These are phyloP conservation scores for Zaprionus ornatus DNA, from an alignment of 1,140 invertebrate species.

Conservation along the genomic window DNA sequence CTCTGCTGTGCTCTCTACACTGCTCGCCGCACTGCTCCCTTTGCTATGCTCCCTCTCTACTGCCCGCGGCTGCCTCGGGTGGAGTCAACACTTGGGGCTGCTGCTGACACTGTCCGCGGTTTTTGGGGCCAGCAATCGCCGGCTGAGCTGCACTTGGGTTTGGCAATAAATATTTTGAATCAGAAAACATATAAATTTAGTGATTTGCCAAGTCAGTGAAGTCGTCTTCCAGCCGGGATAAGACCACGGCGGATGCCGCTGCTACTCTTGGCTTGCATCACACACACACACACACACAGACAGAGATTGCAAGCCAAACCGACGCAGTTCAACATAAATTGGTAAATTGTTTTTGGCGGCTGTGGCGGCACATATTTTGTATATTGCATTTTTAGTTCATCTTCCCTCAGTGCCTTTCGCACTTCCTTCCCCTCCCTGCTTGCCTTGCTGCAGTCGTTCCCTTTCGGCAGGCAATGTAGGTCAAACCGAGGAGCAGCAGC, in stretches of 20 bases:
- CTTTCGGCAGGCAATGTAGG: conserved; percentile 24
- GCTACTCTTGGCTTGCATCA: no score
- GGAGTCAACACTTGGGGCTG: conserved; percentile 56
- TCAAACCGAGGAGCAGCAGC: conserved; percentile 25
- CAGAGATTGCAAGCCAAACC: no score
- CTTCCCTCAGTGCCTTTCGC: conserved; percentile 6
- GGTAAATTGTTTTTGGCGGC: conserved; percentile 83
- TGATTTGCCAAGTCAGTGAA: conserved; percentile 77
- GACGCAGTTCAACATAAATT: conserved; percentile 78
- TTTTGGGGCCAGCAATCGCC: conserved; percentile 57
- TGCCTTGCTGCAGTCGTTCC: no score
- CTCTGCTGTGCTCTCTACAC: conserved; percentile 45
- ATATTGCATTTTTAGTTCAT: conserved; percentile 74
- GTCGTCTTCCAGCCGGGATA: conserved; percentile 26
- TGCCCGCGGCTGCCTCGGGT: neutral
- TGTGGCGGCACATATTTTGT: conserved; percentile 67
- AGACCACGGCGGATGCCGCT: conserved; percentile 9
- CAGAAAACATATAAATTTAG: conserved; percentile 84
- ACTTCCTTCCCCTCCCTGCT: neutral
- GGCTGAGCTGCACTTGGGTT: conserved; percentile 51
- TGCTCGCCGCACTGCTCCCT: neutral
- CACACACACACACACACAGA: no score
- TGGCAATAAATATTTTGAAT: conserved; percentile 84
- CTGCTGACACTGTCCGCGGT: conserved; percentile 53
- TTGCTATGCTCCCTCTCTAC: conserved; percentile 18